phyloP scores from a whole-genome alignment of 2,888 invertebrate species.

The Ethmia dodecea region DNA sequence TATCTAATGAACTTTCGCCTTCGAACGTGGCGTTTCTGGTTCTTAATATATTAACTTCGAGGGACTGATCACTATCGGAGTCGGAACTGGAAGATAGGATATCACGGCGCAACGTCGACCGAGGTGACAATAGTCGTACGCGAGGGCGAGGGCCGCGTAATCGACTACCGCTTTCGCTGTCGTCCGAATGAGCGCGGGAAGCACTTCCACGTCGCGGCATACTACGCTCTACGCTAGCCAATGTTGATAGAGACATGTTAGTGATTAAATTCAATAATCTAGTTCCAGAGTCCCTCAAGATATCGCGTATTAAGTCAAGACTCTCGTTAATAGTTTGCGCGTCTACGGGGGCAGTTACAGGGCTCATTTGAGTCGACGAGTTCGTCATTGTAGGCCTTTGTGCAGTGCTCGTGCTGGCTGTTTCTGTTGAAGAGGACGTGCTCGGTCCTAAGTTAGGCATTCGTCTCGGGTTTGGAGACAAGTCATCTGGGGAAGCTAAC shows the following conservation, averaged over 20 bases:
- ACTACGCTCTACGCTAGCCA: conserved; percentile 48
- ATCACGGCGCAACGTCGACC: conserved; percentile 35
- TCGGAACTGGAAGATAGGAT: conserved; percentile 57
- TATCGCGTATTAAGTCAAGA: conserved; percentile 64
- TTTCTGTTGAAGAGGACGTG: background rate
- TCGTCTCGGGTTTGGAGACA: background rate
- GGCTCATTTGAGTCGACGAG: conserved; percentile 50
- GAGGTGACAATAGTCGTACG: conserved; percentile 13
- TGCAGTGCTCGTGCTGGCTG: conserved; percentile 23
- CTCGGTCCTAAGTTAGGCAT: too few species aligned
- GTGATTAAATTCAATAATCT: conserved; percentile 65
- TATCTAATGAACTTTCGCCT: conserved; percentile 21
- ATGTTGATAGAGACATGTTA: conserved; percentile 61
- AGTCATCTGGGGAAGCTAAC: conserved; percentile 2
- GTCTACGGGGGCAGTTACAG: conserved; percentile 38
- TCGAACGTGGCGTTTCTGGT: conserved; percentile 56
- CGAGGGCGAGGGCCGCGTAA: conserved; percentile 17
- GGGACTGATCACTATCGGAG: conserved; percentile 59
- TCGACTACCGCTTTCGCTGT: conserved; percentile 32
- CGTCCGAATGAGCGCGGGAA: conserved; percentile 41
- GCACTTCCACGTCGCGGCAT: conserved; percentile 30
- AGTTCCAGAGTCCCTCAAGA: conserved; percentile 66
- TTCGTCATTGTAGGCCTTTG: conserved; percentile 41
- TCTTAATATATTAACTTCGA: conserved; percentile 61
- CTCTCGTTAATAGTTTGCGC: conserved; percentile 66